phyloP scores from a whole-genome alignment of 1,140 invertebrate genomes.

The Nebria ingens region DNA sequence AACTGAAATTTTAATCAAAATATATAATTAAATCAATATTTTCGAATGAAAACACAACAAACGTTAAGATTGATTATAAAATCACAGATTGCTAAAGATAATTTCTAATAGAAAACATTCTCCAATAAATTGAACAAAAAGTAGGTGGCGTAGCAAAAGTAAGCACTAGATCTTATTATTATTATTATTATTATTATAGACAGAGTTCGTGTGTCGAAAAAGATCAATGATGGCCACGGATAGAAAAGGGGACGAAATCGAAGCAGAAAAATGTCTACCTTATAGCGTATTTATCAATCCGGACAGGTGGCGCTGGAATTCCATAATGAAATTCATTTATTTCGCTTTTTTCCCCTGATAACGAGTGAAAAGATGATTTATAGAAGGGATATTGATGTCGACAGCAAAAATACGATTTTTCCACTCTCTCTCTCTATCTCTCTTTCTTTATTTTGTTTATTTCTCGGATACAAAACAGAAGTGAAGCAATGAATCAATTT shows the following conservation, averaged over 20 bases:
- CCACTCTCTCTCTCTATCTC: not conserved
- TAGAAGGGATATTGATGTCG: not conserved
- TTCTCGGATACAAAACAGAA: not conserved
- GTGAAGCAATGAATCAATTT: not conserved
- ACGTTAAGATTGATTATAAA: no score
- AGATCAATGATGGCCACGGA: constrained; percentile 2
- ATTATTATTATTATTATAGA: not conserved
- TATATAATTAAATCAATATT: no score
- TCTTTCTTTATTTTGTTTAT: not conserved
- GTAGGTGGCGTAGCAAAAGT: no score
- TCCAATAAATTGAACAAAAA: no score
- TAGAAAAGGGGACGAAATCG: not conserved
- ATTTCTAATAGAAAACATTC: no score
- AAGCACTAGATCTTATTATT: no score
- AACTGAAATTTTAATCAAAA: no score
- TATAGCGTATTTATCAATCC: constrained; percentile 3
- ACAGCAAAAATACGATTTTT: not conserved
- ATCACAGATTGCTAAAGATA: not conserved
- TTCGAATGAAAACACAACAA: no score
- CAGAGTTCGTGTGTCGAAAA: not conserved
- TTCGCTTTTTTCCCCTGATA: no score
- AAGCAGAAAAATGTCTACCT: not conserved
- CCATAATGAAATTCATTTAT: constrained; percentile 8
- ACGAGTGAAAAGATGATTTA: not conserved
- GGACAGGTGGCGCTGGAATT: constrained; percentile 5